Conservation (phyloP, 2,797 vertebrate genomes). For the Amniataba percoides region DNA sequence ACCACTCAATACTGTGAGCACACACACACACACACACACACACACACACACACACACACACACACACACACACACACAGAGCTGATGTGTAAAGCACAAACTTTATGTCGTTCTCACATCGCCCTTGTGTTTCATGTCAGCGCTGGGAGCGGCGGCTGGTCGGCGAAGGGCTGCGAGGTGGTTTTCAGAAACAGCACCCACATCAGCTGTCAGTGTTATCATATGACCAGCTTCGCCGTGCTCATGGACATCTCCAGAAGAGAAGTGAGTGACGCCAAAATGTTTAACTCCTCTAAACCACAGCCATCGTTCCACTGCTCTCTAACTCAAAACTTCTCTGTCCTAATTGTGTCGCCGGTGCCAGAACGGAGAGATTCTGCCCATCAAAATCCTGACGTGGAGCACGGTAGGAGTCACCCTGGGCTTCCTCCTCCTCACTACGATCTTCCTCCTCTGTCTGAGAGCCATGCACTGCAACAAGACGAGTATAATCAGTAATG, state of each 20-base stretch:
- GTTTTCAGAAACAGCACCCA: slow-evolving; percentile 93
- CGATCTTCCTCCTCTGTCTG: slow-evolving; percentile 88
- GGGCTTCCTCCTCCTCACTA: slow-evolving; percentile 90
- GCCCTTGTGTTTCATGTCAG: slow-evolving; percentile 67
- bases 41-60: slow-evolving; percentile 5
- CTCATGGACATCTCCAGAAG: slow-evolving; percentile 96
- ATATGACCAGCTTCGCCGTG: slow-evolving; percentile 96
- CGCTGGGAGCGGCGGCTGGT: slow-evolving; percentile 90
- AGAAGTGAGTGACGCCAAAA: slow-evolving; percentile 84
- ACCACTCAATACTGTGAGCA: slow-evolving; percentile 93
- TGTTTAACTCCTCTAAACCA: fast-evolving
- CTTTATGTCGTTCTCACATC: background rate
- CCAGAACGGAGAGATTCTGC: slow-evolving; percentile 95
- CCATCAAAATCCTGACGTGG: slow-evolving; percentile 91
- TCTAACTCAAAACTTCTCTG: background rate
- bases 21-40: slow-evolving; percentile 11
- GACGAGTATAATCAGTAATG: slow-evolving; percentile 91
- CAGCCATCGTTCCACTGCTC: too few relatives aligned
- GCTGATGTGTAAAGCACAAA: background rate
- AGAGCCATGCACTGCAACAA: slow-evolving; percentile 90
- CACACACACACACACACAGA: background rate
- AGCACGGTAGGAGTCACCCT: slow-evolving; percentile 90
- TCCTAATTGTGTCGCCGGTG: background rate
- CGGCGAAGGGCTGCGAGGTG: slow-evolving; percentile 94
- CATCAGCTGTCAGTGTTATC: slow-evolving; percentile 96